phyloP scores from a whole-genome alignment of 2,888 invertebrate genomes.

The Tolmerus cingulatus region DNA sequence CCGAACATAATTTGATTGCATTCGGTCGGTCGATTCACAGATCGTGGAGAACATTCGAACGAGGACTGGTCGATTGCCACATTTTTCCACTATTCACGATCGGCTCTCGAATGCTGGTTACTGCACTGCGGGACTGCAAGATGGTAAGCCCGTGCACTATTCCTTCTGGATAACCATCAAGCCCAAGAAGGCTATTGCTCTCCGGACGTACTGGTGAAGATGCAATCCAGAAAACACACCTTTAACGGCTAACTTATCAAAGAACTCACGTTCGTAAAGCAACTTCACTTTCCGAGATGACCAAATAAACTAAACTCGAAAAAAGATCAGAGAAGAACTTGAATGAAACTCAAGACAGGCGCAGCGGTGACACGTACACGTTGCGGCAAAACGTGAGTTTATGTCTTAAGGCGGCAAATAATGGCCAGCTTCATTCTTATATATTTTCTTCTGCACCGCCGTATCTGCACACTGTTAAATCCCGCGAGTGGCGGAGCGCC shows the following conservation, averaged over 20 bases:
- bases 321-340: conserved; percentile 53
- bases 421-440: conserved; percentile 28
- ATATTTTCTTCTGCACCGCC: background rate
- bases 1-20: conserved; percentile 10
- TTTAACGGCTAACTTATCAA: conserved; percentile 29
- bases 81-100: conserved; percentile 16
- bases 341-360: conserved; percentile 56
- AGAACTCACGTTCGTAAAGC: conserved; percentile 50
- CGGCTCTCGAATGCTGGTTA: background rate
- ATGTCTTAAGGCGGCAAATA: conserved; percentile 34
- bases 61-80: conserved; percentile 1
- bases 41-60: conserved; percentile 18
- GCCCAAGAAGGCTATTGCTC: background rate
- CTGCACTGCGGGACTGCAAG: background rate
- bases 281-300: conserved; percentile 63
- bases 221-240: background rate
- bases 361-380: conserved; percentile 46
- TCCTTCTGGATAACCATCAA: background rate
- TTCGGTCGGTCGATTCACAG: conserved; percentile 28
- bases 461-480: conserved; percentile 29
- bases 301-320: conserved; percentile 57
- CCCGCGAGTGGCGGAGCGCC: background rate
- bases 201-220: background rate
- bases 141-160: background rate
- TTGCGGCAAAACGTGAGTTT: conserved; percentile 29